phyloP scores from a whole-genome alignment of 2,797 vertebrate genomes.

The Manis javanica region DNA sequence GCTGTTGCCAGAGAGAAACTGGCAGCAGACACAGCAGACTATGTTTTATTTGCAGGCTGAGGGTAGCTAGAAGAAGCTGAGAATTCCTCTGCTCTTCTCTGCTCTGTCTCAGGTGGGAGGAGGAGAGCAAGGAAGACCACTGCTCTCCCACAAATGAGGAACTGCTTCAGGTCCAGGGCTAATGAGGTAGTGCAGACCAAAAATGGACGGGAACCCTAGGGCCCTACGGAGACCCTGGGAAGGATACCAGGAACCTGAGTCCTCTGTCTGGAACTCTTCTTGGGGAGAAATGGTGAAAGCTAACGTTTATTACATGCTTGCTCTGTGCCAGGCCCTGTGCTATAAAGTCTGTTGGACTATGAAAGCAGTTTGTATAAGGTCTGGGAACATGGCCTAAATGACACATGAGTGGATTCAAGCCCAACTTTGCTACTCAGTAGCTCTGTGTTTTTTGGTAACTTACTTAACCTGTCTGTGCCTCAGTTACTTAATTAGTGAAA shows the following conservation, averaged over 20 bases:
- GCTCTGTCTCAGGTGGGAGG: not conserved
- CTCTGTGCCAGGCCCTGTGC: not conserved
- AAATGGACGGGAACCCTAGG: not conserved
- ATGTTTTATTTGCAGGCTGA: constrained; percentile 79
- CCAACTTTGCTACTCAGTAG: not conserved
- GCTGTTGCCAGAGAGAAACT: constrained; percentile 70
- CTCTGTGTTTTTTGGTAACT: constrained; percentile 26
- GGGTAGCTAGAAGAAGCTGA: constrained; percentile 76
- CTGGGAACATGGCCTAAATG: not conserved
- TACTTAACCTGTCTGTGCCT: constrained; percentile 17
- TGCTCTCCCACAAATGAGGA: not conserved
- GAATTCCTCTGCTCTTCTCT: constrained; percentile 68
- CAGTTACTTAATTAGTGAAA: constrained; percentile 15
- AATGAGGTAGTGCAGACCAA: not conserved
- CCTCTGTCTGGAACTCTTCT: not conserved
- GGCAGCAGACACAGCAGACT: constrained; percentile 76
- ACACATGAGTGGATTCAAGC: not conserved
- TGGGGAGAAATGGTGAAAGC: not conserved
- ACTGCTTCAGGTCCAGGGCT: not conserved
- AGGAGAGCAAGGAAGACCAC: not conserved
- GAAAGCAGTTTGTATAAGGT: not conserved
- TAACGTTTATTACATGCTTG: not conserved
- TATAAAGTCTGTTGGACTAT: not conserved
- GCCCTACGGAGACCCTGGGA: not conserved
- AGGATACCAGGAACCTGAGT: not conserved